phyloP scores from a whole-genome alignment of 2,797 vertebrate genomes.

The Prionace glauca region DNA sequence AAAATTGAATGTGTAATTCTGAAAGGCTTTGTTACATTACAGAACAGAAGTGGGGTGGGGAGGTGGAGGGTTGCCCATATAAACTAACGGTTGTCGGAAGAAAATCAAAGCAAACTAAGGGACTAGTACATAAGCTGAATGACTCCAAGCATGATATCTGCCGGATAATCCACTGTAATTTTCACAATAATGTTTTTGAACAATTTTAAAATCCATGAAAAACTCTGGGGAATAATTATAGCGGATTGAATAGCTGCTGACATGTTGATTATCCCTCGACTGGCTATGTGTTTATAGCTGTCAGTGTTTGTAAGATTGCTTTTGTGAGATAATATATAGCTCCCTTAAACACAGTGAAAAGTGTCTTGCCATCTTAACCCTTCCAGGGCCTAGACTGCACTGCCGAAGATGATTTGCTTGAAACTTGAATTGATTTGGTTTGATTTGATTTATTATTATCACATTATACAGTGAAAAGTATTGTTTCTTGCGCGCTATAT shows the following conservation, averaged over 20 bases:
- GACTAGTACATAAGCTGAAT: background rate
- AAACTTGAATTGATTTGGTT: no score
- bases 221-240: background rate
- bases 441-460: no score
- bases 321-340: background rate
- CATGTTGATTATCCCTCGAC: background rate
- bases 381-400: background rate
- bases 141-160: background rate
- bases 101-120: background rate
- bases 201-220: background rate
- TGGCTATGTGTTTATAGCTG: background rate
- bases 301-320: background rate
- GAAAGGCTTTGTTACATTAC: background rate
- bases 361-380: background rate
- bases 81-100: background rate
- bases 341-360: background rate
- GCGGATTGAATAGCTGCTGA: conserved; percentile 4
- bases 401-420: background rate
- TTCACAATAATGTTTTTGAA: background rate
- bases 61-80: no score
- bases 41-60: no score
- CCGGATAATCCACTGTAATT: background rate
- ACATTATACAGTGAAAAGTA: no score
- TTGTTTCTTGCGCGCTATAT: no score
- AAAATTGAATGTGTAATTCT: background rate